Evolutionary conservation across 2,888 invertebrate species (phyloP).

Genomic region (Agapostemon virescens): DNA sequence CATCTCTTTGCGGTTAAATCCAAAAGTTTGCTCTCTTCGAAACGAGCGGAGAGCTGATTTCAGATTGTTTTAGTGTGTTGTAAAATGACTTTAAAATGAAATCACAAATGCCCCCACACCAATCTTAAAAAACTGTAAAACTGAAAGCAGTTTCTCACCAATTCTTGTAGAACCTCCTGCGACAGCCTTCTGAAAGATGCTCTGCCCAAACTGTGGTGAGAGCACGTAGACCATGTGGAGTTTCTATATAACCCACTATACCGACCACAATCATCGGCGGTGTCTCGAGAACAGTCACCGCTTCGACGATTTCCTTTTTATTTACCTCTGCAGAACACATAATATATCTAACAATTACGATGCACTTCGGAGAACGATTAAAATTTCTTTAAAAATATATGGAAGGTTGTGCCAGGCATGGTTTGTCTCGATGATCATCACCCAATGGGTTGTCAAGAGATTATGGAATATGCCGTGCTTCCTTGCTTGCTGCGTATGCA

Average conservation of each 20-base stretch:
- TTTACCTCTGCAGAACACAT: constrained; percentile 89
- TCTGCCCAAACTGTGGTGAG: constrained; percentile 99
- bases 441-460: constrained; percentile 86
- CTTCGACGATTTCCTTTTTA: constrained; percentile 99
- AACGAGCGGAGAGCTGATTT: constrained; percentile 79
- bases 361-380: constrained; percentile 6
- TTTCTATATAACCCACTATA: constrained; percentile 99
- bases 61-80: constrained; percentile 41
- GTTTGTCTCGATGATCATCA: constrained; percentile 86
- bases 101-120: neutral
- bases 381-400: neutral
- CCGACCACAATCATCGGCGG: constrained; percentile 99
- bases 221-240: constrained; percentile 97
- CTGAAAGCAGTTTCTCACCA: constrained; percentile 86
- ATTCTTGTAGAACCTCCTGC: constrained; percentile 99
- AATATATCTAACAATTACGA: neutral
- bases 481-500: constrained; percentile 81
- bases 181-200: constrained; percentile 99
- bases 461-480: constrained; percentile 88
- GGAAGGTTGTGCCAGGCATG: constrained; percentile 85
- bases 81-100: constrained; percentile 9
- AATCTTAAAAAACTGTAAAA: too few species aligned
- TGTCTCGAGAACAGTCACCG: constrained; percentile 98
- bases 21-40: constrained; percentile 77
- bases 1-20: constrained; percentile 69